Base-by-base conservation (phyloP, 2,888 invertebrate species). In the Eupeodes latifasciatus region DNA sequence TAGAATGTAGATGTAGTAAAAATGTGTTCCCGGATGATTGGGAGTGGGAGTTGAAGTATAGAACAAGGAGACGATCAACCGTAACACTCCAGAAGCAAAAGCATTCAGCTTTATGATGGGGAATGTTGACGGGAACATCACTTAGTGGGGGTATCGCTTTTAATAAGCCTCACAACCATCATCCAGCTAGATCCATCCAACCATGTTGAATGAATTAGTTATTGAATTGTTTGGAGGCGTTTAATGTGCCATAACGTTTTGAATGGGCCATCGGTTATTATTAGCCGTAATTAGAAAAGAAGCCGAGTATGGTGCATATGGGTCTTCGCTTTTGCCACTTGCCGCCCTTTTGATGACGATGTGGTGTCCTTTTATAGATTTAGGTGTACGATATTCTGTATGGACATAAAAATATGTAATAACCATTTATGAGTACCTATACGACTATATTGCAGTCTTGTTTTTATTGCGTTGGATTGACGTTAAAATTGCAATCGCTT, bases 131-230 rank as follows among this genome's bases (percentile, higher is more conserved):
- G 36, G 19, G 19, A 59, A 47, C n/a, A 57, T 59, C 47, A 27
- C 59, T 27, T 67, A n/a, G 34, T 59, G 36, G 51, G 34, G 47
- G 14, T 71, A 19, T 49, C 57, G 72, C 47, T 71, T 61, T 27
- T 72, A 55, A 72, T 59, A 77, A 64, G 34, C 47, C 64, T 12
- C 3, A 34, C n/a, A 2, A 14, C 0, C 36, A 5, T 0, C 9
- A 2, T 0, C 2, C 16, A 2, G 7, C 27, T 27, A 1, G 27
- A 27, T 27, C 5, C 71, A 69, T 36, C 72, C 69, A 36, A 47
- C 40, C 77, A 64, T 69, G 47, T 64, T 59, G 47, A 86, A 82
- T 86, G 83, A 83, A 86, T 86, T 83, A 79, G 83, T 83, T 79
- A 86, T 76, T 61, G 49, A 47, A 76, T 85, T 53, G 77, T 72